Percentiles rank a stretch among this genome's conserved stretches.
Evolutionary conservation across 2,113 vertebrate genomes (phyloP).

Genomic region (Etia nguti): DNA sequence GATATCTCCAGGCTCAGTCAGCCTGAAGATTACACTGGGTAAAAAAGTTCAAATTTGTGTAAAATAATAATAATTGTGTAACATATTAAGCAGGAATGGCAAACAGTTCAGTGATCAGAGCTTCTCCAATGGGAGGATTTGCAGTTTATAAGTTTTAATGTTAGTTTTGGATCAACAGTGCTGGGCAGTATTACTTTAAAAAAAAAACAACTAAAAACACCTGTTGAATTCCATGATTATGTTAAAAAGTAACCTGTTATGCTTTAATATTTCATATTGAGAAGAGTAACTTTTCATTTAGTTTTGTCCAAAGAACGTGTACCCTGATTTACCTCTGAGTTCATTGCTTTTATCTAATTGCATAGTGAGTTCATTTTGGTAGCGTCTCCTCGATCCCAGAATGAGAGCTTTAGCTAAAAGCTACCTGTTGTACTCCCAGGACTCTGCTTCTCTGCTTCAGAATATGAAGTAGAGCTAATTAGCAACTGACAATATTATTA

Average conservation of each 20-base stretch:
- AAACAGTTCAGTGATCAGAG: not conserved
- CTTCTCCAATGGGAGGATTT: not conserved
- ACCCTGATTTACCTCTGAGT: not conserved
- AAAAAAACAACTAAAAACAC: not conserved
- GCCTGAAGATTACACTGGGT: not conserved
- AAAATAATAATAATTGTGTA: not conserved
- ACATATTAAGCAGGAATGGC: not conserved
- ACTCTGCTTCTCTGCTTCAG: not conserved
- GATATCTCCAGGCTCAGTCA: conserved; percentile 11
- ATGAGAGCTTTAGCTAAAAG: not conserved
- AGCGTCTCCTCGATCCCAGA: rapidly evolving
- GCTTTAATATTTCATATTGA: not conserved
- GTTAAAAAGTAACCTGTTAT: not conserved
- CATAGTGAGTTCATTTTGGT: not conserved
- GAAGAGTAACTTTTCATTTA: not conserved
- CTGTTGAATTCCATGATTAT: not conserved
- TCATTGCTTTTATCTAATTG: not conserved
- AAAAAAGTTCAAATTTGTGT: not conserved
- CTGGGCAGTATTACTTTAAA: not conserved
- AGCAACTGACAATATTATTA: not conserved
- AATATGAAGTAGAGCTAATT: not conserved
- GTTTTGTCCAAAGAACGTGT: not conserved
- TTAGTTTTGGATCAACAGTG: not conserved
- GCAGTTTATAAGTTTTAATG: not conserved
- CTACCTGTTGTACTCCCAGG: not conserved